These are phyloP conservation scores for Aegypius monachus DNA, from an alignment of 2,113 vertebrate genomes.

Conservation along the genomic window DNA sequence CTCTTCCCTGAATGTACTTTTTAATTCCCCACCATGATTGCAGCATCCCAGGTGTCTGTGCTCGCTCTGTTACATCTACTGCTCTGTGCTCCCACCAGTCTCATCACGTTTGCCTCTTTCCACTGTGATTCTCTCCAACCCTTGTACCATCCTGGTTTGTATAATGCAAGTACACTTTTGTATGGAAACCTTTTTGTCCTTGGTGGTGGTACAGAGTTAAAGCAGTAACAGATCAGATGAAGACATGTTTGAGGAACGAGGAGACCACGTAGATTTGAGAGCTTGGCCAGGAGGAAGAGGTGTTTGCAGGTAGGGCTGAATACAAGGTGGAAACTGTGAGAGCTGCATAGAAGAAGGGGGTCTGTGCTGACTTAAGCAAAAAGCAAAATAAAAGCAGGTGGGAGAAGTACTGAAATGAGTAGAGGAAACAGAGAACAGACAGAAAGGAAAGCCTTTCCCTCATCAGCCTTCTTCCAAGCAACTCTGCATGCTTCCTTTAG, in stretches of 20 bases:
- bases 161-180: neutral
- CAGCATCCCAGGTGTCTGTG: neutral
- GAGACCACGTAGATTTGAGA: neutral
- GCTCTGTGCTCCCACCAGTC: neutral
- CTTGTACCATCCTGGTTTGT: neutral
- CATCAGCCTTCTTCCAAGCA: neutral
- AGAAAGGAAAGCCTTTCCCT: neutral
- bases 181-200: neutral
- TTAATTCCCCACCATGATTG: neutral
- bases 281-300: neutral
- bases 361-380: neutral
- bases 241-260: neutral
- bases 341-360: neutral
- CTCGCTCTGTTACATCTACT: neutral
- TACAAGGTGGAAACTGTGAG: neutral
- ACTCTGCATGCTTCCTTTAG: neutral
- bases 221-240: neutral
- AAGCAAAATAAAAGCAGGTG: neutral
- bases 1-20: neutral
- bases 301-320: neutral
- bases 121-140: neutral
- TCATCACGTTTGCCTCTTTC: neutral
- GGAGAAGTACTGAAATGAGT: neutral
- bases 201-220: neutral
- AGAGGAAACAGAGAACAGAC: neutral